Conservation (phyloP, 2,797 vertebrate species). For the Ataeniobius toweri region DNA sequence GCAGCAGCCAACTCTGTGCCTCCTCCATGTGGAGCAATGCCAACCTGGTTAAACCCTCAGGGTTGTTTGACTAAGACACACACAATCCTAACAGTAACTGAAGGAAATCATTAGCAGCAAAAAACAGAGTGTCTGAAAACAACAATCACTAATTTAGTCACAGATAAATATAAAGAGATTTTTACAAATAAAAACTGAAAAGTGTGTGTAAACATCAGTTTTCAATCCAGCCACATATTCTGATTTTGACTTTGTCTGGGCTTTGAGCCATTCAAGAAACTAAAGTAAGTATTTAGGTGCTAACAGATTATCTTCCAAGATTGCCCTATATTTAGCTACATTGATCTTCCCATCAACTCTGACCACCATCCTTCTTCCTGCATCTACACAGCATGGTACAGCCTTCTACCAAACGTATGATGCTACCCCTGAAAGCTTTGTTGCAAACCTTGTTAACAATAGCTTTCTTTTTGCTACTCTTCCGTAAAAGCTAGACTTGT, state of each 20-base stretch:
- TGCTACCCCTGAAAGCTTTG: no score
- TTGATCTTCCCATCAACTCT: no score
- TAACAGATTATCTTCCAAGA: not conserved
- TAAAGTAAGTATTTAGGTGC: not conserved
- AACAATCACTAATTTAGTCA: not conserved
- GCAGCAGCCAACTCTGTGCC: conserved; percentile 75
- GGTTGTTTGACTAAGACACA: conserved; percentile 66
- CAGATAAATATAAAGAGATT: conserved; percentile 1
- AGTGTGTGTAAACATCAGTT: not conserved
- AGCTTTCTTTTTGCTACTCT: not conserved
- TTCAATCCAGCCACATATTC: not conserved
- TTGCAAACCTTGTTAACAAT: no score
- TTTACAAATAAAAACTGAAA: not conserved
- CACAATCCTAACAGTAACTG: conserved; percentile 28
- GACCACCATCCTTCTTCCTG: not conserved
- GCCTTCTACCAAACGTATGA: no score
- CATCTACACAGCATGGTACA: not conserved
- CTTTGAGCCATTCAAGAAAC: not conserved
- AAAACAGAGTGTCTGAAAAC: conserved; percentile 5
- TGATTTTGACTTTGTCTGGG: not conserved
- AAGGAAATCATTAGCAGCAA: conserved; percentile 10
- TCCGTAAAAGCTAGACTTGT: not conserved
- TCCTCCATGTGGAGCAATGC: conserved; percentile 70
- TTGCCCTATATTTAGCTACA: not conserved
- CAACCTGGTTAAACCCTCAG: conserved; percentile 72